Conservation (phyloP, 2,888 invertebrate genomes). For the Epicampocera succincta region DNA sequence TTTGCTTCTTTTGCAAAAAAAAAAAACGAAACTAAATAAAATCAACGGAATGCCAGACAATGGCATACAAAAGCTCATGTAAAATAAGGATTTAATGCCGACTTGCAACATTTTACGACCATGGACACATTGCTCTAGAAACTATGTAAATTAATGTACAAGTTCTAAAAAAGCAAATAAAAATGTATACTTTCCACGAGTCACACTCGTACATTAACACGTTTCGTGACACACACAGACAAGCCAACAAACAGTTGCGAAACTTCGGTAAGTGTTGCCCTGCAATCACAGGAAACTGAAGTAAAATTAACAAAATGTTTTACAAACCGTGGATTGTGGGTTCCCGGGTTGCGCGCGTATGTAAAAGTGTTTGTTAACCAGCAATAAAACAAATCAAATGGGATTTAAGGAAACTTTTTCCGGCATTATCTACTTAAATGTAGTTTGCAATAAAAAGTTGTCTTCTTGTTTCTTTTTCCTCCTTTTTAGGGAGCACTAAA, state of each 20-base stretch:
- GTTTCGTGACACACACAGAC: not conserved
- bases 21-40: too few species aligned
- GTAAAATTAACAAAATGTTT: conserved; percentile 70
- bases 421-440: conserved; percentile 44
- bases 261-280: conserved; percentile 32
- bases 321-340: conserved; percentile 70
- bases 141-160: conserved; percentile 70
- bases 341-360: conserved; percentile 41
- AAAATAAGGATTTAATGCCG: conserved; percentile 70
- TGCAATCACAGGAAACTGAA: conserved; percentile 66
- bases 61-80: conserved; percentile 70
- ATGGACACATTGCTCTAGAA: conserved; percentile 70
- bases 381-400: conserved; percentile 66
- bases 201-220: conserved; percentile 12
- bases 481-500: not conserved
- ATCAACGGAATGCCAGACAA: conserved; percentile 58
- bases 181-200: conserved; percentile 43
- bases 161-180: conserved; percentile 43
- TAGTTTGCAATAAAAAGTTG: conserved; percentile 18
- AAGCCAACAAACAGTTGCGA: not conserved
- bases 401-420: conserved; percentile 63
- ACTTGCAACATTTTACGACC: conserved; percentile 70
- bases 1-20: conserved; percentile 41
- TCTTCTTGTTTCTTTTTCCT: not conserved
- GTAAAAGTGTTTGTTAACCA: conserved; percentile 24